phyloP scores from a whole-genome alignment of 1,140 invertebrate genomes.

The Heliconius congener region DNA sequence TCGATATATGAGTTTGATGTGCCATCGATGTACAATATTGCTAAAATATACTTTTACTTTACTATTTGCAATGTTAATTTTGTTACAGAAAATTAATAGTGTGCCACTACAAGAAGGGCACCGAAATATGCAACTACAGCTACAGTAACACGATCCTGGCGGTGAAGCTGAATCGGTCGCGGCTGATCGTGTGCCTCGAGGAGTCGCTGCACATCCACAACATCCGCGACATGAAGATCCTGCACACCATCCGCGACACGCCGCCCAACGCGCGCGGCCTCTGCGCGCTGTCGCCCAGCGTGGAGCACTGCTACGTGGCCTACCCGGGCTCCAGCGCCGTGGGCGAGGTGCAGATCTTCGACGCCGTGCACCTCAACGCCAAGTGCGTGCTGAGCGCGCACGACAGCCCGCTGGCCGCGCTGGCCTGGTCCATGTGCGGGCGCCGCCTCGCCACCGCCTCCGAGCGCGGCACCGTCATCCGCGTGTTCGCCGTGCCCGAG shows the following conservation, averaged over 20 bases:
- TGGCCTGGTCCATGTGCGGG: constrained; percentile 95
- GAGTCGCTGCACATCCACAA: constrained; percentile 99
- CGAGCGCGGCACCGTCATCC: constrained; percentile 98
- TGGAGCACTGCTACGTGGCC: constrained; percentile 96
- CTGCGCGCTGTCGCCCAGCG: constrained; percentile 94
- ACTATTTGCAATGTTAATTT: not conserved
- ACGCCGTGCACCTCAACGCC: constrained; percentile 97
- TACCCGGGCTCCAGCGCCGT: constrained; percentile 97
- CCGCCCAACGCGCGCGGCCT: constrained; percentile 96
- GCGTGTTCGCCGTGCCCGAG: constrained; percentile 95
- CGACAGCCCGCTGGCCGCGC: constrained; percentile 96
- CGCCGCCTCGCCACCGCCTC: constrained; percentile 96
- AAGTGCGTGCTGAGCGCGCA: constrained; percentile 98
- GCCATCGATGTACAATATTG: too few species aligned
- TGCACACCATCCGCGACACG: constrained; percentile 99
- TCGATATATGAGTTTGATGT: too few species aligned
- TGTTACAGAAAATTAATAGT: constrained; percentile 84
- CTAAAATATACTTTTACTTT: too few species aligned
- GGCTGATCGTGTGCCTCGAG: constrained; percentile 98
- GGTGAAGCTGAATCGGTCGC: constrained; percentile 97
- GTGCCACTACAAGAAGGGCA: constrained; percentile 98
- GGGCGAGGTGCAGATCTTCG: constrained; percentile 99
- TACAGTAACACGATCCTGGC: constrained; percentile 98
- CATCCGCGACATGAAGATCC: constrained; percentile 98
- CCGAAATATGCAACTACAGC: constrained; percentile 99